These are phyloP conservation scores for Melanaphis sacchari DNA, from an alignment of 1,140 invertebrate genomes.

Conservation along the genomic window DNA sequence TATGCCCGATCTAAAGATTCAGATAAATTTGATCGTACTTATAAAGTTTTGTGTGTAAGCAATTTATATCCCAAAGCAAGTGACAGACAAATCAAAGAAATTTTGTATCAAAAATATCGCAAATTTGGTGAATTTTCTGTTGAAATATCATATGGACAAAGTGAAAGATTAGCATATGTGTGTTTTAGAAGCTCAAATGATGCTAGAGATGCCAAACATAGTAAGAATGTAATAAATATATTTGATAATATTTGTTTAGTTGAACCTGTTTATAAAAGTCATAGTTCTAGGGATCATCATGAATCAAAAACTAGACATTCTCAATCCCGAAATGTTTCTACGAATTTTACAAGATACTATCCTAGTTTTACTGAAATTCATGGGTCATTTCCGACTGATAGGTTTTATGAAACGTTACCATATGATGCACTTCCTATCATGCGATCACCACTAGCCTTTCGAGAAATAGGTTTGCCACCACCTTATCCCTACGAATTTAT, in stretches of 20 bases:
- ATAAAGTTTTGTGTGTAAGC: conserved; percentile 93
- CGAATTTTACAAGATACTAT: conserved; percentile 79
- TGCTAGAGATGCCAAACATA: conserved; percentile 92
- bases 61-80: conserved; percentile 91
- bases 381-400: conserved; percentile 72
- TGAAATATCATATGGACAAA: conserved; percentile 86
- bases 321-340: conserved; percentile 64
- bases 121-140: conserved; percentile 96
- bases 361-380: conserved; percentile 72
- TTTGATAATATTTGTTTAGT: conserved; percentile 94
- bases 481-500: conserved; percentile 80
- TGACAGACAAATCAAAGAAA: conserved; percentile 91
- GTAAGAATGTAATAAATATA: conserved; percentile 88
- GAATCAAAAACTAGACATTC: conserved; percentile 68
- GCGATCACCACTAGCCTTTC: conserved; percentile 75
- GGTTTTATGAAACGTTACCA: conserved; percentile 72
- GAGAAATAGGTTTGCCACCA: conserved; percentile 72
- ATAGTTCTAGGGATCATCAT: conserved; percentile 69
- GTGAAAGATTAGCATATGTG: conserved; percentile 92
- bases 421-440: conserved; percentile 76
- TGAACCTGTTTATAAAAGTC: conserved; percentile 89
- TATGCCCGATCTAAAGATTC: conserved; percentile 72
- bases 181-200: conserved; percentile 94
- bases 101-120: conserved; percentile 91
- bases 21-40: conserved; percentile 74